Evolutionary conservation across 2,888 invertebrate genomes (phyloP), one percentile per base, ranked within the genome.

Genomic region (Pollenia amentaria): DNA sequence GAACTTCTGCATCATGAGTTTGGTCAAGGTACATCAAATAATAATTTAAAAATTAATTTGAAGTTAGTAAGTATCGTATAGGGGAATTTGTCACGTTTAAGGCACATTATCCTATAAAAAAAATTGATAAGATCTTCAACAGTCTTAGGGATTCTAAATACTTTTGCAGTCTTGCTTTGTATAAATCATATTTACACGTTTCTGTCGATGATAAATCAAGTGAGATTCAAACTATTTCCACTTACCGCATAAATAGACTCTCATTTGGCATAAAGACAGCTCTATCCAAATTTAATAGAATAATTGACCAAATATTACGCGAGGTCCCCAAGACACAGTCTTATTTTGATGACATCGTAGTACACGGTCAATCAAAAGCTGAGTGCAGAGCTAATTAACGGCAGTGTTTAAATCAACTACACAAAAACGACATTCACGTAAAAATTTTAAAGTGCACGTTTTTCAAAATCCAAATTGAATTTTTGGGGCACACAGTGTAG

Each of bases 261-360:
- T 29, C 40, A 62, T 10, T 77, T 21, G 16, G 21, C 4, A 55
- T 55, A 21, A 55, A 55, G 11, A 55, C 53, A 4, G 84, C 81
- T 12, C 81, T 73, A 21, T 38, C 60, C 3, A 76, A 82, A 57
- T 87, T 87, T 21, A 82, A 87, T 60, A n/a, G 80, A 42, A 75
- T 88, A 12, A 82, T 87, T 3, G 86, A 88, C 8, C 84, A 86
- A 78, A 84, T 88, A n/a, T 46, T 85, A 16, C n/a, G 64, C 16
- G 42, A 64, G 11, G 10, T 64, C 9, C 44, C 64, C 8, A 65
- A 64, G 8, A 21, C 78, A 75, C 18, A 78, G 84, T 29, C 76
- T 76, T 51, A 42, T 48, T 79, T 69, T 21, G 69, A 79, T 40
- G 70, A 70, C 8, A 65, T 55, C 2, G 42, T 76, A 6, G 76